Evolutionary conservation across 2,797 vertebrate species (phyloP), one percentile per base, ranked within the genome.

Genomic region (Hippoglossus hippoglossus): DNA sequence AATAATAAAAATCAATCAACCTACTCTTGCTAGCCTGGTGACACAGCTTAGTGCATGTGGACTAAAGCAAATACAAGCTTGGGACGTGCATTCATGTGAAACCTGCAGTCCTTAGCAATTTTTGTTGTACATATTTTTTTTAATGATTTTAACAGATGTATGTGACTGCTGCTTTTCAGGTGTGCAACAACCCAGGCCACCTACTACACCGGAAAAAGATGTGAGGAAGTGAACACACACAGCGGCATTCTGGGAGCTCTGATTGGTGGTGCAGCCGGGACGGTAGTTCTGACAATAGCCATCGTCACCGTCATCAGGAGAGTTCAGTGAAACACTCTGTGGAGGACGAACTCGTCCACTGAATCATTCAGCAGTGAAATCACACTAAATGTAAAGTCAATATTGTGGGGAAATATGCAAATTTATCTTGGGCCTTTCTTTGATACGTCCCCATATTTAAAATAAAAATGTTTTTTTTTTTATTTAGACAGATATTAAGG

Each of bases 131-230:
- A 24, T 18, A 16, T 10, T 6, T 49, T 19, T 19, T n/a, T 49
- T 39, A 13, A 10, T 19, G 4, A 5, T 47, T 19, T 8, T 8
- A 25, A 19, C 26, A 31, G 34, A n/a, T 34, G 5, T 63, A 5
- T 63, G 2, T 67, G 9, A 69, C 19, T 62, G 5, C 24, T 79
- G 18, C 4, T 77, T 73, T 51, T 67, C 84, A 98, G 96, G 79
- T 98, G 96, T 77, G 41, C 82, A 10, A 89, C 94, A n/a, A 92
- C 90, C 75, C 93, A 93, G 24, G 77, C 93, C 36, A 94, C 93
- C 75, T 94, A 92, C 85, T 97, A 95, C 79, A 85, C 82, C 0
- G 96, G 96, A 2, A 89, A 93, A 56, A 94, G 62, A 15, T 98
- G 96, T 44, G 94, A 98, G 79, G 80, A 85, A 4, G 4, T 81